A percentile compares a stretch with the other conserved stretches of the same genome.
Conservation (phyloP, 1,140 invertebrate genomes). For the Akabosia matsudoensis region DNA sequence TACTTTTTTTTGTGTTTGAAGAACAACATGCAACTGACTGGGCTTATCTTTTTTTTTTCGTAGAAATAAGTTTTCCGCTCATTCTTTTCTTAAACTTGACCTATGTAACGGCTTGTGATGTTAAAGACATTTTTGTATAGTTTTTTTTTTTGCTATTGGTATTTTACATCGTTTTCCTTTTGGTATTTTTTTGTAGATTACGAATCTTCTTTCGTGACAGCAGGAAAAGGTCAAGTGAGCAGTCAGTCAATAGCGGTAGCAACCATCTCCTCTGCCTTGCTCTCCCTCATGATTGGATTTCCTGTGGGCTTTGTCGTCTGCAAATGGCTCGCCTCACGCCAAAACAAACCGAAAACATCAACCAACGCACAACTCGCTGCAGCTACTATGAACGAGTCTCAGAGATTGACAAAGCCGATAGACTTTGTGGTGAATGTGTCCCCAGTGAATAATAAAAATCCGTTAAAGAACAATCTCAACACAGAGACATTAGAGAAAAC, state of each 20-base stretch:
- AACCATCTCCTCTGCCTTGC: slow-evolving; percentile 36
- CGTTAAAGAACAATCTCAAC: slow-evolving; percentile 42
- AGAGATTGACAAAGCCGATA: slow-evolving; percentile 46
- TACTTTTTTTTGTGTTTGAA: background rate
- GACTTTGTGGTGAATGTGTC: slow-evolving; percentile 45
- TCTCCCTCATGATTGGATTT: slow-evolving; percentile 43
- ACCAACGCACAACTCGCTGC: slow-evolving; percentile 41
- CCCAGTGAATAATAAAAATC: slow-evolving; percentile 28
- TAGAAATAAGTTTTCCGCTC: background rate
- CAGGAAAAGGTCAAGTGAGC: slow-evolving; percentile 32
- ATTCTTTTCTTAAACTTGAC: background rate
- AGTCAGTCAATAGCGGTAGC: slow-evolving; percentile 42
- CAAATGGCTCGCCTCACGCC: slow-evolving; percentile 31
- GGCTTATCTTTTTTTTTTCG: background rate
- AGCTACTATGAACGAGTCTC: slow-evolving; percentile 40
- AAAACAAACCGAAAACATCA: slow-evolving; percentile 37
- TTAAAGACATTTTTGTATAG: background rate
- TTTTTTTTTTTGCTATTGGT: background rate
- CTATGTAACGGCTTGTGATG: background rate
- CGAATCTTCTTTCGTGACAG: slow-evolving; percentile 40
- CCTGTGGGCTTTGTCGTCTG: slow-evolving; percentile 38
- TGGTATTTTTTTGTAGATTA: slow-evolving; percentile 34
- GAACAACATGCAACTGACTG: slow-evolving; percentile 17
- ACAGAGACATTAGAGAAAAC: slow-evolving; percentile 45
- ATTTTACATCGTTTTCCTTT: background rate